phyloP scores from a whole-genome alignment of 2,797 vertebrate genomes.

The Pteronotus mesoamericanus region DNA sequence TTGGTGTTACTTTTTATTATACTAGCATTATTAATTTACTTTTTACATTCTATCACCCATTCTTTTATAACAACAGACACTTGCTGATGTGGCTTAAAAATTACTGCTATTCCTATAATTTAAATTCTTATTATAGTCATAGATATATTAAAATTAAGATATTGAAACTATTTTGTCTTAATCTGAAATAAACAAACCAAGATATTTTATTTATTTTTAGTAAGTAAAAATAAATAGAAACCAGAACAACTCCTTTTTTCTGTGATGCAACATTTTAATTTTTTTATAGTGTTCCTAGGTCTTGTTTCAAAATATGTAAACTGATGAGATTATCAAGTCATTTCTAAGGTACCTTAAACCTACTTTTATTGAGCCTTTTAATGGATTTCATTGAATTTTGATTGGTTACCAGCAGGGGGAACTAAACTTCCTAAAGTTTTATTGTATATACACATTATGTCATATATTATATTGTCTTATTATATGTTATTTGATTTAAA shows the following conservation, averaged over 20 bases:
- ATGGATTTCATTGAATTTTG: neutral
- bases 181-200: neutral
- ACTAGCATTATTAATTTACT: neutral
- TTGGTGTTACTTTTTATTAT: neutral
- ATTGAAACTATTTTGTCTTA: neutral
- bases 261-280: neutral
- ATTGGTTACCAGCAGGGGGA: conserved; percentile 17
- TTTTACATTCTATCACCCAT: neutral
- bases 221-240: neutral
- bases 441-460: too few relatives aligned
- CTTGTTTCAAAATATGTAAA: neutral
- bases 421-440: neutral
- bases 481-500: neutral
- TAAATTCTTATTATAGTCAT: neutral
- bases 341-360: neutral
- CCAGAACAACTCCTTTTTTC: neutral
- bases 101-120: neutral
- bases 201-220: neutral
- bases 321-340: neutral
- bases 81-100: neutral
- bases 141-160: neutral
- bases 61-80: neutral
- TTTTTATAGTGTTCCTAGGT: neutral
- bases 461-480: too few relatives aligned
- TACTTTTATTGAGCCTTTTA: neutral